These are phyloP conservation scores for Okamejei kenojei DNA, from an alignment of 2,797 vertebrate genomes.

Conservation along the genomic window DNA sequence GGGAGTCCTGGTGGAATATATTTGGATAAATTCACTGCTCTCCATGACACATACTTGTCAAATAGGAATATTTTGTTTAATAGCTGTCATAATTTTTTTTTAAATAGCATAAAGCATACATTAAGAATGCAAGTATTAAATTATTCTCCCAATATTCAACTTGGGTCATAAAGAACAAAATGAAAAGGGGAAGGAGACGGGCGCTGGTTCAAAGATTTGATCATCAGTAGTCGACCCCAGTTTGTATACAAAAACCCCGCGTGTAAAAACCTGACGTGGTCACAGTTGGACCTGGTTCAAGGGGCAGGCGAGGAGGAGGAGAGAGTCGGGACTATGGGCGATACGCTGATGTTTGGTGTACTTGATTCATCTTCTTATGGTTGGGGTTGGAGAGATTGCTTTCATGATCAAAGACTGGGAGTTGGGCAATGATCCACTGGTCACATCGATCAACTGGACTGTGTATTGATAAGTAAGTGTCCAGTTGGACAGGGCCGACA, in stretches of 20 bases:
- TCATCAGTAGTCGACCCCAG: neutral
- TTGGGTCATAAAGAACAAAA: neutral
- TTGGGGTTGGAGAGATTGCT: neutral
- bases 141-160: conserved; percentile 30
- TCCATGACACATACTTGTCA: neutral
- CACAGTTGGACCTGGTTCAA: neutral
- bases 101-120: conserved; percentile 39
- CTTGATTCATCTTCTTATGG: neutral
- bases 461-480: neutral
- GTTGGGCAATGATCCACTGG: neutral
- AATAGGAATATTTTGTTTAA: conserved; percentile 30
- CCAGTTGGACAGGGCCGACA: too few relatives aligned
- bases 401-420: neutral
- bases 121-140: conserved; percentile 38
- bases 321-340: neutral
- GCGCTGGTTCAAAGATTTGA: neutral
- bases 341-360: neutral
- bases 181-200: neutral
- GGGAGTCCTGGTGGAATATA: neutral
- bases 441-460: neutral
- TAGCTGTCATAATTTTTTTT: conserved; percentile 33
- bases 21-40: neutral
- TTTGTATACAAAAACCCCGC: neutral
- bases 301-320: neutral
- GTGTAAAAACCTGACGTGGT: conserved; percentile 22